A percentile compares a stretch with the other conserved stretches of the same genome.
phyloP scores from a whole-genome alignment of 2,888 invertebrate genomes.

The Drosophila hamatofila region DNA sequence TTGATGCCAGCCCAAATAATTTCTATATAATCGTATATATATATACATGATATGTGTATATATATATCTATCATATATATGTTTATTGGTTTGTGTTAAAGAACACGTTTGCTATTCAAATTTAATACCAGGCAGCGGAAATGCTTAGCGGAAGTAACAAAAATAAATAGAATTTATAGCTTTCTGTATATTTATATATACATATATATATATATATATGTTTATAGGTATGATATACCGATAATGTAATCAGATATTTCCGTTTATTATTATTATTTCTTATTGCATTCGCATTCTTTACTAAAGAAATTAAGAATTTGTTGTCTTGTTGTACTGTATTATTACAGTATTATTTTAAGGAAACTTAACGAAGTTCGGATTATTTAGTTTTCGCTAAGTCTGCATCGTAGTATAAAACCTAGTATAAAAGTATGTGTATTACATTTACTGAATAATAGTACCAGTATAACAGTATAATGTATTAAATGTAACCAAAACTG shows the following conservation, averaged over 20 bases:
- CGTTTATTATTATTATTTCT: neutral
- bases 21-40: slow-evolving; percentile 11
- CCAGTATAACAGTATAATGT: too few species aligned
- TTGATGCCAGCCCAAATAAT: slow-evolving; percentile 18
- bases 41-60: slow-evolving; percentile 6
- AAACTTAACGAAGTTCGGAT: too few species aligned
- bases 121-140: slow-evolving; percentile 46
- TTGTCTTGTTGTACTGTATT: neutral
- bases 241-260: neutral
- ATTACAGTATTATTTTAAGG: too few species aligned
- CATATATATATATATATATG: neutral
- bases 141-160: slow-evolving; percentile 59
- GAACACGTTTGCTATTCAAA: slow-evolving; percentile 16
- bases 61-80: slow-evolving; percentile 3
- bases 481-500: too few species aligned
- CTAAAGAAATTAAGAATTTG: neutral
- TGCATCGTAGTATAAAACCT: too few species aligned
- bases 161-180: slow-evolving; percentile 6
- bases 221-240: neutral
- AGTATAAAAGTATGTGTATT: too few species aligned
- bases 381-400: too few species aligned
- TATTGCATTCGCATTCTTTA: neutral
- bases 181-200: neutral
- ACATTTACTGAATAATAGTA: too few species aligned
- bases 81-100: slow-evolving; percentile 20